Evolutionary conservation across 2,888 invertebrate species (phyloP).

Genomic region (Netelia fuscicornis): DNA sequence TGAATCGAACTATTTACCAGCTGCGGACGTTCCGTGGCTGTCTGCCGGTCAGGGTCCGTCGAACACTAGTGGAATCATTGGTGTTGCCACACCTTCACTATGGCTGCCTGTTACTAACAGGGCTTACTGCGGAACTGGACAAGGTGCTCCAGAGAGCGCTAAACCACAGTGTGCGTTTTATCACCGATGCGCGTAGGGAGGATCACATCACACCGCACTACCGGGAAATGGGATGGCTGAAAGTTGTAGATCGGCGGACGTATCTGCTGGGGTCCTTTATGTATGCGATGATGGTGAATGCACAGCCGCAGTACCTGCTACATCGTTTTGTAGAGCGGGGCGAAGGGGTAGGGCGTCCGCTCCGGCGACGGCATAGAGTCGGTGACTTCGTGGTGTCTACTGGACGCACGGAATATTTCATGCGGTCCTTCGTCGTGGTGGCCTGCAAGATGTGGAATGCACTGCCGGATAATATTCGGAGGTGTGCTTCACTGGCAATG

Average conservation of each 20-base stretch:
- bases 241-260: neutral
- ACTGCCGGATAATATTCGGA: neutral
- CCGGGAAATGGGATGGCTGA: neutral
- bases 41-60: neutral
- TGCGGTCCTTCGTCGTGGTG: neutral
- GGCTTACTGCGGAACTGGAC: neutral
- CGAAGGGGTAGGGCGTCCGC: neutral
- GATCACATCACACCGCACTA: neutral
- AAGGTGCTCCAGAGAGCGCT: neutral
- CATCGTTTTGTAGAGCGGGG: neutral
- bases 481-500: neutral
- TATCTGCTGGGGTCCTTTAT: neutral
- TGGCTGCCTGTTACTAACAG: neutral
- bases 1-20: neutral
- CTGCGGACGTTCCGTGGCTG: neutral
- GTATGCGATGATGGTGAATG: neutral
- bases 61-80: neutral
- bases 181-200: neutral
- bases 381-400: neutral
- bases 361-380: neutral
- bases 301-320: neutral
- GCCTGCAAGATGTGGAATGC: conserved; percentile 1
- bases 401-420: neutral
- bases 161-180: neutral
- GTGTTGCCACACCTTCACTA: neutral